phyloP scores from a whole-genome alignment of 2,888 invertebrate genomes.

The Gymnoscelis rufifasciata region DNA sequence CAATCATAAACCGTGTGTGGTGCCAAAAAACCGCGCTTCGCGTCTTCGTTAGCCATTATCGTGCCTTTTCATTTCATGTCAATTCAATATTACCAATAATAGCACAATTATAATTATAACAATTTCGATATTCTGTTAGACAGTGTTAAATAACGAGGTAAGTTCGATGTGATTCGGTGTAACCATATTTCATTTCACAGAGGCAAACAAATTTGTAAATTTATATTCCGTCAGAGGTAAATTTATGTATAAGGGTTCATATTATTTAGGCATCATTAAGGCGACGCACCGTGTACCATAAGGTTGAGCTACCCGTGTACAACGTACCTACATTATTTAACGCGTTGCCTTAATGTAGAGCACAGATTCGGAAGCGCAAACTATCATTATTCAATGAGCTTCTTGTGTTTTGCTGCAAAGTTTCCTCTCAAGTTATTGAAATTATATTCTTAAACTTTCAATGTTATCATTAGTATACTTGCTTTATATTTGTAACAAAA shows the following conservation, averaged over 20 bases:
- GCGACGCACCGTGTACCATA: conserved; percentile 13
- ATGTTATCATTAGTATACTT: not conserved
- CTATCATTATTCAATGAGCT: conserved; percentile 13
- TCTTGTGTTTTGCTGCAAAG: not conserved
- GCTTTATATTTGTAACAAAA: not conserved
- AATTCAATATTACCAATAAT: too few relatives aligned
- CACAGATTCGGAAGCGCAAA: conserved; percentile 12
- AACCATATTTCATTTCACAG: conserved; percentile 9
- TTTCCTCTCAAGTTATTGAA: conserved; percentile 1
- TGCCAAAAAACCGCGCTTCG: too few relatives aligned
- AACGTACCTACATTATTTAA: conserved; percentile 15
- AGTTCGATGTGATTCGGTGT: not conserved
- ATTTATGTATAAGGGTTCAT: conserved; percentile 6
- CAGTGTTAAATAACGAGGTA: too few relatives aligned
- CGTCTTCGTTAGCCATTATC: too few relatives aligned
- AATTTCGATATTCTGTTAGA: too few relatives aligned
- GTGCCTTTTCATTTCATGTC: too few relatives aligned
- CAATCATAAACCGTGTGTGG: too few relatives aligned
- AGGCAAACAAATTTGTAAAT: conserved; percentile 4
- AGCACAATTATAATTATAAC: too few relatives aligned
- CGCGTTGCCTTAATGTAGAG: conserved; percentile 12
- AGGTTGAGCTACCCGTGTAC: conserved; percentile 12
- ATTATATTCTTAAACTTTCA: not conserved
- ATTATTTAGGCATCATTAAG: conserved; percentile 23
- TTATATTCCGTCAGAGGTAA: conserved; percentile 8